Evolutionary conservation across 1,140 invertebrate genomes (phyloP), one percentile per base, ranked within the genome.

Genomic region (Aphelinus certus): DNA sequence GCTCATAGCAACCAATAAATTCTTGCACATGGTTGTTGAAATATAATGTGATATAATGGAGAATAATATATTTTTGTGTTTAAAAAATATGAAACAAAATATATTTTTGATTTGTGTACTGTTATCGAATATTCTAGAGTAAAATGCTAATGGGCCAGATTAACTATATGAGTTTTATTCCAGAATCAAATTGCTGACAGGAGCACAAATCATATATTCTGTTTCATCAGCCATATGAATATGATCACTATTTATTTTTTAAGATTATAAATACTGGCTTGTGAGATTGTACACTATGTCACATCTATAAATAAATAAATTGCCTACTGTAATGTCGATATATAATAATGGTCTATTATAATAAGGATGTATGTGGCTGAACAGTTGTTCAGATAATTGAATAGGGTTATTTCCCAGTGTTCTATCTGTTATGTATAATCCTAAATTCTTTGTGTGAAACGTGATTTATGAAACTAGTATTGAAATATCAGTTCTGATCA

Each of bases 251-350:
- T 5, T 57, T 58, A 42, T 51, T 49, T 60, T 68, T 58, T 60
- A 60, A 53, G 4, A 66, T 5, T 66, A 48, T 67, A 46, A 45
- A 69, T 7, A 69, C 43, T 69, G 1, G 55, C n/a, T 68, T 46
- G 48, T 43, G 58, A 60, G 58, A 5, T 60, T 60, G 58, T 68
- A 48, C 56, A 57, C 55, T 26, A 68, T 46, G 26, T 48, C 45
- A 56, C 42, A 55, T 48, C 10, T 58, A 55, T 68, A 67, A 5
- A 9, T 60, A 69, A 46, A 26, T 49, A 26, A 26, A 26, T 26
- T 48, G 43, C 3, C 47, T 58, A 49, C 26, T 58, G 47, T 58
- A 58, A 58, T 67, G 55, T 48, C 43, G 49, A 48, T 68, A 58
- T 68, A 58, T 42, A n/a, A 68, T 26, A 26, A 26, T 26, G 26